phyloP scores from a whole-genome alignment of 2,113 vertebrate genomes.

The Geothlypis trichas region DNA sequence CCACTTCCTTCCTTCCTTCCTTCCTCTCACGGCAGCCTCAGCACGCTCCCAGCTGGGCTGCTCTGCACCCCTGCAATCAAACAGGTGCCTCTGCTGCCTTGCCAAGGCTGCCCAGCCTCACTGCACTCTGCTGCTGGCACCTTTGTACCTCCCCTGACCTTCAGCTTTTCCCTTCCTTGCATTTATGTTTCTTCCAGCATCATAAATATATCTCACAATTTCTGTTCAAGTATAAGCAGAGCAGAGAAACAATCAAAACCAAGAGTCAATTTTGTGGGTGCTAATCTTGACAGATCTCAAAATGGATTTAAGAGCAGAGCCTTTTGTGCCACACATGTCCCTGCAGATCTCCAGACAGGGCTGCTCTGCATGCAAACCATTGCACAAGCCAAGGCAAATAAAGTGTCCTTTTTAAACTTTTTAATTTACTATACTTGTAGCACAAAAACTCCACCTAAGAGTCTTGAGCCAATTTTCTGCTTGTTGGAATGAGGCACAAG shows the following conservation, averaged over 20 bases:
- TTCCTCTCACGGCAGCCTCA: background rate
- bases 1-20: constrained; percentile 32
- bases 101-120: accelerated
- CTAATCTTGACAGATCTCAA: background rate
- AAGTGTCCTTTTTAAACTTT: background rate
- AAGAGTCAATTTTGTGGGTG: background rate
- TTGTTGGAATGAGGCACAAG: background rate
- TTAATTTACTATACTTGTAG: background rate
- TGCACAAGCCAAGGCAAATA: background rate
- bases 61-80: accelerated
- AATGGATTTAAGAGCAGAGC: background rate
- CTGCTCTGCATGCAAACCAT: background rate
- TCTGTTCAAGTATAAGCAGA: background rate
- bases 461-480: background rate
- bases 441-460: background rate
- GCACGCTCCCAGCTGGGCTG: background rate
- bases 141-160: background rate
- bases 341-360: background rate
- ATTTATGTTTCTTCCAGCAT: background rate
- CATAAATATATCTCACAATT: background rate
- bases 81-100: background rate
- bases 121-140: background rate
- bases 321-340: background rate
- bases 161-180: background rate
- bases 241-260: background rate